Base-by-base conservation (phyloP, 1,140 invertebrate genomes). In the Goniozus legneri region DNA sequence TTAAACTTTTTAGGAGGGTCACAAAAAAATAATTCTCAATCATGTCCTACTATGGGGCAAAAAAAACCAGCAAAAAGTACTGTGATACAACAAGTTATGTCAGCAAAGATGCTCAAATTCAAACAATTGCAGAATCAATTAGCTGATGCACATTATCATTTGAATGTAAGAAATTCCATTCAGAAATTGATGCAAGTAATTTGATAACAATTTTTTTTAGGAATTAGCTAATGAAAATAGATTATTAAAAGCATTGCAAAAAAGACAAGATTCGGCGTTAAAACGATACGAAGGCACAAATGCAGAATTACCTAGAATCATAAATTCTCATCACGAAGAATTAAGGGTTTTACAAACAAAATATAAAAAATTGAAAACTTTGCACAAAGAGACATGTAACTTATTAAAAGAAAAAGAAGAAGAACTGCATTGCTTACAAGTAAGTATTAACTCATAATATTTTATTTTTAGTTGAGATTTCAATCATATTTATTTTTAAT, bases 61-160 rank as follows among this genome's bases (percentile, higher is more conserved):
- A 40, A 38, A 15, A 71, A 64, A 47, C 53, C 58, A 20, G 24
- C 54, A 18, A 67, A 77, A 57, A 77, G 73, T 60, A 64, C 67
- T 35, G 79, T 88, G 15, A 77, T 82, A 16, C 86, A 89, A 65
- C 76, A 85, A 19, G 81, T 89, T 39, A 71, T 86, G 44, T 89
- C 87, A 0, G 87, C 87, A 2, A 87, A 88, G 72, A 81, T 87
- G 51, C 73, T 89, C 44, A 77, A 84, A 20, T 75, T 87, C 2
- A 87, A 88, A 62, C 82, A 85, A 44, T 68, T 89, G 35, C 87
- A 89, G 73, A 91, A 88, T 69, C 86, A 89, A 70, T 62, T 91
- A 39, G 81, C 86, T 20, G 86, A 89, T 71, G 86, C 86, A 8
- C 87, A 89, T 64, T 85, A 81, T 55, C 86, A 87, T 65, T 77